Base-by-base conservation (phyloP, 1,140 invertebrate genomes). In the Piezodorus guildinii region DNA sequence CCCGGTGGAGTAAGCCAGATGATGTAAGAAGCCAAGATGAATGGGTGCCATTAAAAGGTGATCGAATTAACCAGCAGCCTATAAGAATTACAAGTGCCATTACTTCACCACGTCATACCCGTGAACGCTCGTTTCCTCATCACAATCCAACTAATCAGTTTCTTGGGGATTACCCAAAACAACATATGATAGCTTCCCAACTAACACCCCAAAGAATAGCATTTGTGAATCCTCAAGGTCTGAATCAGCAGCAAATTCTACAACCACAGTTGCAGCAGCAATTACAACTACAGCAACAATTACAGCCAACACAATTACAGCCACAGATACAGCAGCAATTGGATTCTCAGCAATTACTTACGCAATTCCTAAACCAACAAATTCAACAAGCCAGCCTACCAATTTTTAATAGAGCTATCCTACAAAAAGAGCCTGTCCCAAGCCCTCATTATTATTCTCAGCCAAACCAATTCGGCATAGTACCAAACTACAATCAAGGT, bases 31-130 rank as follows among this genome's bases (percentile, higher is more conserved):
- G 59, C 39, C 43, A 52, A 45, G 63, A 63, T n/a, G 67, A 68
- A 39, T 68, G 67, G 67, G 54, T 68, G 12, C 67, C 67, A 44
- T 56, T 68, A 39, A 64, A 30, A 12, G 30, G 21, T 17, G 62
- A 62, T 21, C 60, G 58, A 51, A n/a, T 63, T 15, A 43, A 46
- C 23, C 66, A 65, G 60, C 51, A 62, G 9, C 58, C 64, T 21
- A 44, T 61, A 14, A 10, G 51, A 60, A 25, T 27, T 14, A 34
- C 54, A 52, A 56, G 45, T 62, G 39, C 52, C 52, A 56, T 56
- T 25, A 56, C 44, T 6, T 27, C 62, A 21, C 27, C 19, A 44
- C 62, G 25, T 30, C 62, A 63, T 15, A 25, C 27, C 10, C 54
- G 58, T 44, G 23, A 54, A 5, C 17, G 19, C 27, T 58, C n/a